Base-by-base conservation (phyloP, 2,888 invertebrate species). In the Baronia brevicornis region DNA sequence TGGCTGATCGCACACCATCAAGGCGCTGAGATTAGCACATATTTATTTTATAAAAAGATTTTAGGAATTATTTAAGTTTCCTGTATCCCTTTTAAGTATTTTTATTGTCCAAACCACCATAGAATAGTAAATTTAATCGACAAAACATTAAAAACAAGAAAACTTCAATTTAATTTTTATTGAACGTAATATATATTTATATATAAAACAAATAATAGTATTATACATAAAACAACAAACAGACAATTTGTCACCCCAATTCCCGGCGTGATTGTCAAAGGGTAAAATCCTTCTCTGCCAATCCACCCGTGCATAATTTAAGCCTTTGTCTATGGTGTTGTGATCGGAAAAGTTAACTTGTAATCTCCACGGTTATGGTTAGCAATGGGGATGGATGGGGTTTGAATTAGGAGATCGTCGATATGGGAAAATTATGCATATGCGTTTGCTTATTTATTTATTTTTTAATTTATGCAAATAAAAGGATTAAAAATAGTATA, bases 291-390 rank as follows among this genome's bases (percentile, higher is more conserved):
- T 53, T 60, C 57, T 55, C 55, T 58, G 60, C 60, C 62, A 70
- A 71, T 59, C 73, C 73, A 59, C 41, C 71, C 79, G 68, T 73
- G 68, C 66, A 66, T 75, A 78, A 79, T 79, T 69, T 69, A 67
- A 71, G 62, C 70, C 65, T 66, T 80, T 80, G 80, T 80, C 78
- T 80, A 68, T 19, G 7, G 25, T 36, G 82, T 75, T 68, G 60
- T 74, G 77, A 75, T 78, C 72, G 74, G 72, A 74, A 75, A 80
- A 80, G 75, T 80, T 80, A 68, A 75, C 66, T 75, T 77, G 68
- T 79, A 75, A 77, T 79, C 73, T 77, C 69, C 65, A 71, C 69
- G 77, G 71, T 60, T 54, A 47, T 48, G 56, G 51, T 48, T 28
- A 33, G 46, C 38, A 26, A 33, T 36, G 43, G 43, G 44, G 42